Evolutionary conservation across 2,888 invertebrate species (phyloP).

Genomic region (Cetonia aurata): DNA sequence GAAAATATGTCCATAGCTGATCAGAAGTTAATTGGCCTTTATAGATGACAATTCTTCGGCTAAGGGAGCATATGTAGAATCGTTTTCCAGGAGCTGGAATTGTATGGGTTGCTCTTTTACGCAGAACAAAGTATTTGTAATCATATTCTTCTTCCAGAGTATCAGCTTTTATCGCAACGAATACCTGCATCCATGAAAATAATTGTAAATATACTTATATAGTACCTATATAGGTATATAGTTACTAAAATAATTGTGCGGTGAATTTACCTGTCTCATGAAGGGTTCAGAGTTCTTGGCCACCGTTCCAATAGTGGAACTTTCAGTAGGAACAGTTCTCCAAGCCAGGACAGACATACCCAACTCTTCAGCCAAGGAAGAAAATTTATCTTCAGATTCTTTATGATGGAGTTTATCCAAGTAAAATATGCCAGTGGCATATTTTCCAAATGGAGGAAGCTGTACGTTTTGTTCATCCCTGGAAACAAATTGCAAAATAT

Average conservation of each 20-base stretch:
- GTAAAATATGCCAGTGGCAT: constrained; percentile 97
- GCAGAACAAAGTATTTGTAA: constrained; percentile 78
- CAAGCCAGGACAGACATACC: constrained; percentile 89
- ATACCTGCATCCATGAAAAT: constrained; percentile 72
- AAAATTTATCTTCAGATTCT: constrained; percentile 85
- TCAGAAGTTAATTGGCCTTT: constrained; percentile 97
- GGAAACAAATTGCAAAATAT: constrained; percentile 54
- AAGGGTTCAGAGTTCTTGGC: constrained; percentile 95
- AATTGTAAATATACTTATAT: too few relatives aligned
- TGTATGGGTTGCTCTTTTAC: constrained; percentile 93
- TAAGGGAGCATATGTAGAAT: constrained; percentile 97
- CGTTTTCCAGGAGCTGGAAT: constrained; percentile 87
- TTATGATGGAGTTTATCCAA: constrained; percentile 86
- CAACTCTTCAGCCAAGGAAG: constrained; percentile 83
- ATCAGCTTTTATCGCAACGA: constrained; percentile 57
- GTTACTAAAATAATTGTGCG: too few relatives aligned
- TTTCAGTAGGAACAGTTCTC: constrained; percentile 94
- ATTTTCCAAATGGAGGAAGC: constrained; percentile 88
- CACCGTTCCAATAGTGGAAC: constrained; percentile 87
- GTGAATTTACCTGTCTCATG: constrained; percentile 86
- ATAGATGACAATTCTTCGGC: constrained; percentile 91
- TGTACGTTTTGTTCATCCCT: constrained; percentile 86
- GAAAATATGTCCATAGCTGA: constrained; percentile 88
- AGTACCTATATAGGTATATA: background rate
- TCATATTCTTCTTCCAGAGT: constrained; percentile 60